Conservation (phyloP, 2,888 invertebrate genomes). For the Drosophila peninsularis region DNA sequence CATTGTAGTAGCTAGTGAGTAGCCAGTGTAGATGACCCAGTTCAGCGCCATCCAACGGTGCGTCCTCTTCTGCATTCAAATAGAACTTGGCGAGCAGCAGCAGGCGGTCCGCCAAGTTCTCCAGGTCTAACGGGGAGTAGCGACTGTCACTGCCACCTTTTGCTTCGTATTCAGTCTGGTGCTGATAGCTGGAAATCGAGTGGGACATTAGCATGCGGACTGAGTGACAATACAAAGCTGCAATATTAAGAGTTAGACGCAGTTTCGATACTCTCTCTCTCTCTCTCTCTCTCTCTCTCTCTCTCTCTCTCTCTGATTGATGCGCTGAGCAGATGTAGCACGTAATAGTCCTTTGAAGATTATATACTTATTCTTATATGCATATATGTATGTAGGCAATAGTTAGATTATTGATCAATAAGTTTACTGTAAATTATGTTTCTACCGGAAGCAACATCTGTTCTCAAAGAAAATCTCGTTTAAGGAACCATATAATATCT, state of each 20-base stretch:
- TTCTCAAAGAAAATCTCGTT: too few relatives aligned
- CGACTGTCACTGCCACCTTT: conserved; percentile 10
- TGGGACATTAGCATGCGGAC: conserved; percentile 54
- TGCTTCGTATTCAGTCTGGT: conserved; percentile 53
- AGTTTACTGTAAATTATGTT: too few relatives aligned
- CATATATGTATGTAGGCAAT: too few relatives aligned
- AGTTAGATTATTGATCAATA: too few relatives aligned
- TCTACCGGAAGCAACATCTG: too few relatives aligned
- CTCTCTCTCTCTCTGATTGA: neutral
- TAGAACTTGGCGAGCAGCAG: conserved; percentile 74
- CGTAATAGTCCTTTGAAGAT: too few relatives aligned
- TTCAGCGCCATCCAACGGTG: conserved; percentile 44
- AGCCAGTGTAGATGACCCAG: conserved; percentile 75
- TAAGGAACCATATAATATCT: too few relatives aligned
- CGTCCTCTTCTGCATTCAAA: conserved; percentile 64
- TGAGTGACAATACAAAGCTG: conserved; percentile 5
- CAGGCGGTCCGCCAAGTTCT: conserved; percentile 73
- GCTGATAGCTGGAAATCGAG: conserved; percentile 56
- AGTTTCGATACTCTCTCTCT: neutral
- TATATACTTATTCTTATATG: too few relatives aligned
- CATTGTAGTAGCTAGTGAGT: conserved; percentile 73
- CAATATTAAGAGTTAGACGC: neutral
- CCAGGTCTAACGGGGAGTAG: conserved; percentile 25
- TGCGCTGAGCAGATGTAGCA: too few relatives aligned
- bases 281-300: too few relatives aligned